phyloP scores from a whole-genome alignment of 2,113 vertebrate species.

The Hyla sarda region DNA sequence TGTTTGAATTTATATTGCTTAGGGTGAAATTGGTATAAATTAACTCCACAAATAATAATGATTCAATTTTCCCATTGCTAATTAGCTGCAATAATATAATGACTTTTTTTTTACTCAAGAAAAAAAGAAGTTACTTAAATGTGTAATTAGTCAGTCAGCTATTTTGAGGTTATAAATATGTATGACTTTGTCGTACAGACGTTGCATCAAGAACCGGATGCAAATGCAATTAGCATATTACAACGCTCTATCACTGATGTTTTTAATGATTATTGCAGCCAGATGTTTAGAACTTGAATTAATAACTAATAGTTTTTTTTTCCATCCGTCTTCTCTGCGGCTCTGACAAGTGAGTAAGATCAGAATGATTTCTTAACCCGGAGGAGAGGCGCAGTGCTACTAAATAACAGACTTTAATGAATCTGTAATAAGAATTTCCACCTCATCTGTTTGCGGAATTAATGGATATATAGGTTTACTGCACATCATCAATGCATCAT shows the following conservation, averaged over 20 bases:
- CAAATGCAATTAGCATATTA: conserved; percentile 63
- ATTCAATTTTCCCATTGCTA: conserved; percentile 66
- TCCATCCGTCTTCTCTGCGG: background rate
- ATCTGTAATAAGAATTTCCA: background rate
- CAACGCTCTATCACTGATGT: conserved; percentile 22
- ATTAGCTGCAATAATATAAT: conserved; percentile 68
- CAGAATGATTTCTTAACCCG: background rate
- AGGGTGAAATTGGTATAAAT: conserved; percentile 57
- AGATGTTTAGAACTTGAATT: conserved; percentile 47
- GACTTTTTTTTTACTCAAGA: conserved; percentile 61
- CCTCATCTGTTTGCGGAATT: background rate
- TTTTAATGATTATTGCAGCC: conserved; percentile 48
- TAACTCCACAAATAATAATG: conserved; percentile 65
- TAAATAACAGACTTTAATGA: background rate
- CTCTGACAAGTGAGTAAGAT: conserved; percentile 30
- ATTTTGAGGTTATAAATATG: conserved; percentile 67
- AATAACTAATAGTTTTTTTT: background rate
- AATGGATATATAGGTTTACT: background rate
- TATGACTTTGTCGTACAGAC: conserved; percentile 64
- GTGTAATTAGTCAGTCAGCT: conserved; percentile 67
- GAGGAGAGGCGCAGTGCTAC: background rate
- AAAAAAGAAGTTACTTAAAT: conserved; percentile 70
- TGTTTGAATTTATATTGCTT: conserved; percentile 20
- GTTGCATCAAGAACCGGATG: conserved; percentile 38
- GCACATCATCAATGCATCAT: background rate